Percentiles rank a stretch among this genome's conserved stretches.
Conservation (phyloP, 2,113 vertebrate species). For the Onychostruthus taczanowskii region DNA sequence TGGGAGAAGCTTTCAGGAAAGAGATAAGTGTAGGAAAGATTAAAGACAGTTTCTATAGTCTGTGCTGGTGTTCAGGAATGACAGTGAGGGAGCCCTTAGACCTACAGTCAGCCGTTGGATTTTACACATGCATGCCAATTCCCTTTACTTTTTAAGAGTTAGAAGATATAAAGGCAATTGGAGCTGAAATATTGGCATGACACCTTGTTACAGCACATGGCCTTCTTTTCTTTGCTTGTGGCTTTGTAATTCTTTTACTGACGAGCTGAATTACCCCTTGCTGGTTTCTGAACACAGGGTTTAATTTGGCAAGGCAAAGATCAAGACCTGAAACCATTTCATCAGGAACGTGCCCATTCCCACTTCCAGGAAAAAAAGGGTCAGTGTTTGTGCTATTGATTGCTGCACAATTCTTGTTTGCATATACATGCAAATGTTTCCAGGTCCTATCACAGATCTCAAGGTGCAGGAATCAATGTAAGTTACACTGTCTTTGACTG, state of each 20-base stretch:
- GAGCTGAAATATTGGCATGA: not conserved
- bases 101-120: not conserved
- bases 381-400: not conserved
- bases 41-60: not conserved
- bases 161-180: not conserved
- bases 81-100: not conserved
- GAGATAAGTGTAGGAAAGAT: not conserved
- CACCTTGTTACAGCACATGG: not conserved
- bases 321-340: not conserved
- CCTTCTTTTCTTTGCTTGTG: not conserved
- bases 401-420: not conserved
- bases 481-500: not conserved
- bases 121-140: not conserved
- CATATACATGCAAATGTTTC: not conserved
- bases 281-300: not conserved
- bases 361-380: not conserved
- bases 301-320: not conserved
- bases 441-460: not conserved
- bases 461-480: not conserved
- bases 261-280: not conserved
- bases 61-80: not conserved
- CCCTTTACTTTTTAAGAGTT: not conserved
- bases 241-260: not conserved
- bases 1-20: not conserved
- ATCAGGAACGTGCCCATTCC: not conserved